Conservation (phyloP, 2,888 invertebrate species). For the Druceiella hillmani region DNA sequence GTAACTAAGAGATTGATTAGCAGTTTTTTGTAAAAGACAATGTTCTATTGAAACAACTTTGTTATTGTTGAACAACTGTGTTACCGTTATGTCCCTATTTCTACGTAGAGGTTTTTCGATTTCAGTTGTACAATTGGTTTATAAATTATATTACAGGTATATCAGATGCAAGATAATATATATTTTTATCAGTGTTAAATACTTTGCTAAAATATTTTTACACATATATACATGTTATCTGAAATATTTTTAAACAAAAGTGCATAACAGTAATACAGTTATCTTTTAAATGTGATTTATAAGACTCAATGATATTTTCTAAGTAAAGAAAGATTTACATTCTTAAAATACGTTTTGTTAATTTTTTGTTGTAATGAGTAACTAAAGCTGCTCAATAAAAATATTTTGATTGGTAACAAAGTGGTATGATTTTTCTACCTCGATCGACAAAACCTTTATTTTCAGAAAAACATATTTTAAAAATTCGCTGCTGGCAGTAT, state of each 20-base stretch:
- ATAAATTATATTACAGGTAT: constrained; percentile 1
- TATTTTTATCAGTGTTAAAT: constrained; percentile 7
- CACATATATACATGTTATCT: constrained; percentile 7
- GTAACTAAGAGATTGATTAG: constrained; percentile 8
- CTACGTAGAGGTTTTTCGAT: constrained; percentile 2
- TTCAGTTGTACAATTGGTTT: not conserved
- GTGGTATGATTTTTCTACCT: constrained; percentile 9
- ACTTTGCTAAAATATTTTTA: constrained; percentile 9
- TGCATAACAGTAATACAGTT: constrained; percentile 6
- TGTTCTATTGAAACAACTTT: no score
- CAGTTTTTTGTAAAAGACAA: no score
- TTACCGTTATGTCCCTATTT: constrained; percentile 1
- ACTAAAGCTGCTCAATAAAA: constrained; percentile 6
- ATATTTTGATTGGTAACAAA: constrained; percentile 9
- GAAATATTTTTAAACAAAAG: constrained; percentile 8
- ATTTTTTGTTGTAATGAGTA: constrained; percentile 8
- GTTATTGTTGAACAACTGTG: no score
- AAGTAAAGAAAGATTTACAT: constrained; percentile 7
- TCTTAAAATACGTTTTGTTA: constrained; percentile 9
- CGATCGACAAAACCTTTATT: no score
- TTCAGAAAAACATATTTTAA: no score
- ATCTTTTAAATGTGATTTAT: constrained; percentile 3
- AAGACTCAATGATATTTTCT: constrained; percentile 3
- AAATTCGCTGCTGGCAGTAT: constrained; percentile 1
- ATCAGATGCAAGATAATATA: constrained; percentile 4